Percentiles rank a stretch among this genome's conserved stretches.
These are phyloP conservation scores for Branchipolynoe longqiensis DNA, from an alignment of 2,888 invertebrate species.

Conservation along the genomic window DNA sequence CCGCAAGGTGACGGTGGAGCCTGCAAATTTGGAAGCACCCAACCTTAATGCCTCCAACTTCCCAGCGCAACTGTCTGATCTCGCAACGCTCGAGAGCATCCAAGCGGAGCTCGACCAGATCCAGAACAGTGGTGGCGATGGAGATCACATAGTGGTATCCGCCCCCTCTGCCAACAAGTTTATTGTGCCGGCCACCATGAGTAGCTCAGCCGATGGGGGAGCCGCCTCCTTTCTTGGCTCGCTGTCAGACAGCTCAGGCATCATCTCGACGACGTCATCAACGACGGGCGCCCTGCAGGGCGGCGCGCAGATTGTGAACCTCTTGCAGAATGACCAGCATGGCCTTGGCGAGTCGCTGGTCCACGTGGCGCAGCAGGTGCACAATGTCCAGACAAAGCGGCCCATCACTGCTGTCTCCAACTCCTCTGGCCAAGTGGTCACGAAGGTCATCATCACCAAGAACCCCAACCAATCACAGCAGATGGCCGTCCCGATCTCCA, in stretches of 20 bases:
- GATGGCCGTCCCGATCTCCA: slow-evolving; percentile 70
- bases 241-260: slow-evolving; percentile 11
- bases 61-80: slow-evolving; percentile 48
- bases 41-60: slow-evolving; percentile 52
- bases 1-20: slow-evolving; percentile 35
- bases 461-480: slow-evolving; percentile 77
- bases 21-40: slow-evolving; percentile 30
- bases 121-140: slow-evolving; percentile 36
- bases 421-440: slow-evolving; percentile 73
- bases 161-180: background rate
- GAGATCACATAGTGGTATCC: slow-evolving; percentile 22
- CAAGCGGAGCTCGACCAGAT: slow-evolving; percentile 56
- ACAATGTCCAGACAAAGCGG: slow-evolving; percentile 53
- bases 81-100: slow-evolving; percentile 46
- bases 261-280: background rate
- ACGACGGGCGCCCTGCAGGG: background rate
- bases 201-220: slow-evolving; percentile 10
- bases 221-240: slow-evolving; percentile 36
- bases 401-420: slow-evolving; percentile 50
- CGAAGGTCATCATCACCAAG: slow-evolving; percentile 81
- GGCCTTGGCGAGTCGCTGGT: background rate
- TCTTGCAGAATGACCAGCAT: background rate
- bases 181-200: slow-evolving; percentile 27
- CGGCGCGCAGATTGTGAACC: slow-evolving; percentile 23
- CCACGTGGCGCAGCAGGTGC: background rate